Evolutionary conservation across 2,113 vertebrate species (phyloP).

Genomic region (Lophius piscatorius): DNA sequence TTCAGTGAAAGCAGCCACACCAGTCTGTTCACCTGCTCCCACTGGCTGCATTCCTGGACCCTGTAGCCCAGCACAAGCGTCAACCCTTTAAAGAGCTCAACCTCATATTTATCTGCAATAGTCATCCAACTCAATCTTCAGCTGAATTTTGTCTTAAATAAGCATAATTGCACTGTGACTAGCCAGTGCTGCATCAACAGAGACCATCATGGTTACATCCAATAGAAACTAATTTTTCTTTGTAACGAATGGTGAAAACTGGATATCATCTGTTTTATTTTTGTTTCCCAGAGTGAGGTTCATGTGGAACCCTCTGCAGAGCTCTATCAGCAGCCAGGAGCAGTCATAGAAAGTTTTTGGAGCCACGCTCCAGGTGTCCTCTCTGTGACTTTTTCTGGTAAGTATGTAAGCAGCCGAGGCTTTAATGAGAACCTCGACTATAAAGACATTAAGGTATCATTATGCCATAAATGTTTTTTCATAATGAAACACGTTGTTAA

Average conservation of each 20-base stretch:
- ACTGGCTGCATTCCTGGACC: constrained; percentile 58
- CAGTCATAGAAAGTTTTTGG: constrained; percentile 93
- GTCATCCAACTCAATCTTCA: no score
- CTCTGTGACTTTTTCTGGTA: constrained; percentile 94
- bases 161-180: no score
- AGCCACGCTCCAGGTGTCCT: constrained; percentile 93
- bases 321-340: constrained; percentile 77
- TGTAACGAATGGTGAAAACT: neutral
- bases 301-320: constrained; percentile 59
- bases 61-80: constrained; percentile 70
- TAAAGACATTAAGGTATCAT: no score
- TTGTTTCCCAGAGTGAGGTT: constrained; percentile 34
- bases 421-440: no score
- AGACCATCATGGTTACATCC: no score
- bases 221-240: no score
- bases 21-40: constrained; percentile 66
- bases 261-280: neutral
- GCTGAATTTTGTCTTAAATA: no score
- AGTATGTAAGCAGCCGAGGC: neutral
- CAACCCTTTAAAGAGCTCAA: constrained; percentile 85
- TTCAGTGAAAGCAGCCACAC: constrained; percentile 26
- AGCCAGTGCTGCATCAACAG: no score
- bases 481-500: no score
- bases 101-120: neutral
- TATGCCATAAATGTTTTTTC: no score